Base-by-base conservation (phyloP, 53 echinoderm and acorn worm genomes). In the Pentamera pediparva region DNA sequence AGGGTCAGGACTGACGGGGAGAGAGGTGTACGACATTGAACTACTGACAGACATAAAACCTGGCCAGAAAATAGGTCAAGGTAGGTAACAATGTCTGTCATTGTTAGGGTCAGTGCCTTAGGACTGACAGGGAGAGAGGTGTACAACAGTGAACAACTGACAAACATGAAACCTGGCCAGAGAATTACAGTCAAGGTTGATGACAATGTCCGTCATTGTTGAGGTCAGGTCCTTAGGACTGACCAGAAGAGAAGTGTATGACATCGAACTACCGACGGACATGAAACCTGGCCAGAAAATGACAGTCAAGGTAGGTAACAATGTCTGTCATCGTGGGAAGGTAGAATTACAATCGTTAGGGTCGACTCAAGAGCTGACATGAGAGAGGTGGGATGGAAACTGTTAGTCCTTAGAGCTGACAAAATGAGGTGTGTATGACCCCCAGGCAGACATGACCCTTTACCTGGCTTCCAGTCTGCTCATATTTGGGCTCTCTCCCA, bases 1-100 rank as follows among this genome's bases (percentile, higher is more conserved):
- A n/a, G n/a, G n/a, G n/a, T n/a, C n/a, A n/a, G 86, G 85, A 12
- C 88, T 95, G 51, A 88, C 88, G 35, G 96, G 96, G 21, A 91
- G 86, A 56, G 96, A 95, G 76, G 60, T 70, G 41, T 95, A 85
- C 75, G 85, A 64, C 76, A 85, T 95, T 39, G 48, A 35, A 30
- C 32, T 95, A 36, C 88, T 91, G 37, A 77, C 85, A 32, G 74
- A 91, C 59, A 40, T 95, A 15, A 58, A 79, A 80, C 78, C 96
- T 24, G 74, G 90, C 69, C 88, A 91, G 39, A 54, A 54, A 54
- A 76, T 83, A 34, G n/a, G n/a, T n/a, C n/a, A n/a, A n/a, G n/a
- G n/a, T n/a, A n/a, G n/a, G n/a, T n/a, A n/a, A n/a, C n/a, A n/a
- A n/a, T n/a, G n/a, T n/a, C n/a, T n/a, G n/a, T n/a, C n/a, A n/a